A percentile compares a stretch with the other conserved stretches of the same genome.
phyloP scores from a whole-genome alignment of 2,113 vertebrate species.

The Sturnira hondurensis region DNA sequence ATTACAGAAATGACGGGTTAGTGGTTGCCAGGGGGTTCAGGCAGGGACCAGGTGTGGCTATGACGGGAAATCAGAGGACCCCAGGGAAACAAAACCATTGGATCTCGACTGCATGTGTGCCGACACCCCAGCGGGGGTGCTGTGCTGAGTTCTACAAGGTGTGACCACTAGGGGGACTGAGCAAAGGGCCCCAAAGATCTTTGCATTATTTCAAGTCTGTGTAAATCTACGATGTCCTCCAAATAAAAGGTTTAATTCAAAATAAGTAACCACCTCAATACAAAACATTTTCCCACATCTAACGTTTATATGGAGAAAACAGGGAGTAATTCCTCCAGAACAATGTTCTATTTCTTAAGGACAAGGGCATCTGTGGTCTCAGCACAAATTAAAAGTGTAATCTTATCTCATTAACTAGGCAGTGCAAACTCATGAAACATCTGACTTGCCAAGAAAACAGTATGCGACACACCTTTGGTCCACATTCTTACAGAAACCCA shows the following conservation, averaged over 20 bases:
- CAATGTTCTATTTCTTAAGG: not conserved
- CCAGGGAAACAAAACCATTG: accelerated
- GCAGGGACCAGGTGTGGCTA: not conserved
- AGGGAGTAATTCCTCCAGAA: not conserved
- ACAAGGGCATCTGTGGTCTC: not conserved
- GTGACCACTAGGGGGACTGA: not conserved
- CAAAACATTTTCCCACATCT: not conserved
- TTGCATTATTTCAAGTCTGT: not conserved
- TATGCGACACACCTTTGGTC: not conserved
- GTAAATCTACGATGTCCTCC: not conserved
- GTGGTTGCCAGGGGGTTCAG: not conserved
- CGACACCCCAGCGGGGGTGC: not conserved
- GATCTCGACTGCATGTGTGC: not conserved
- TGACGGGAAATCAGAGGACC: not conserved
- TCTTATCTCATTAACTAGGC: not conserved
- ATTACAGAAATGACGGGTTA: not conserved
- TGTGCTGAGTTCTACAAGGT: not conserved
- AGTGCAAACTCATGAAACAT: not conserved
- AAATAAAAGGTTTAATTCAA: not conserved
- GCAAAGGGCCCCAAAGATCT: not conserved
- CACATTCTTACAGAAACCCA: not conserved
- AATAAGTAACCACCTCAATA: not conserved
- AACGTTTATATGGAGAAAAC: not conserved
- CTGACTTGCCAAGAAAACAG: not conserved
- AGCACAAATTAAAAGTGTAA: not conserved